Conservation (phyloP, 37 sponge, comb jelly and placozoan genomes). For the Amphimedon queenslandica region DNA sequence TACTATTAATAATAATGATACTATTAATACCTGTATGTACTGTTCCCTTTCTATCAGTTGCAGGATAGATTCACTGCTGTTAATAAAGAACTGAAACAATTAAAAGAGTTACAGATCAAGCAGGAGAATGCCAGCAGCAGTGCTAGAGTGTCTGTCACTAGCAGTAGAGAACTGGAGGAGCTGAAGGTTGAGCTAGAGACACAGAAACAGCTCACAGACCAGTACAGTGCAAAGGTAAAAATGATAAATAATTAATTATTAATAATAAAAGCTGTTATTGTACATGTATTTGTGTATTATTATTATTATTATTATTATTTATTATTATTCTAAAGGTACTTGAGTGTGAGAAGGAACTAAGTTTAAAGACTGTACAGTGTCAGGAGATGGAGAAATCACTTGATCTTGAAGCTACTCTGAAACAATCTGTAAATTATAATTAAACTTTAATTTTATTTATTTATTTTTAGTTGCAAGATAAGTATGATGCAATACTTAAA, state of each 20-base stretch:
- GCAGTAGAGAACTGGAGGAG: constrained; percentile 37
- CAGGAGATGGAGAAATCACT: too few relatives aligned
- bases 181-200: constrained; percentile 16
- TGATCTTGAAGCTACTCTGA: too few relatives aligned
- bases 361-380: too few relatives aligned
- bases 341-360: too few relatives aligned
- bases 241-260: neutral
- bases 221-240: constrained; percentile 29
- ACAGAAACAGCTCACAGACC: constrained; percentile 40
- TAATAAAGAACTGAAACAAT: neutral
- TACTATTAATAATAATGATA: neutral
- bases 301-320: too few relatives aligned
- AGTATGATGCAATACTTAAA: too few relatives aligned
- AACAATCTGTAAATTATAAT: too few relatives aligned
- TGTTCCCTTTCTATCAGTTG: neutral
- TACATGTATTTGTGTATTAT: too few relatives aligned
- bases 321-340: too few relatives aligned
- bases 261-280: neutral
- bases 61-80: neutral
- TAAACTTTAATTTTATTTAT: too few relatives aligned
- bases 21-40: too few relatives aligned
- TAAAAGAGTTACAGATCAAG: neutral
- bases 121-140: neutral
- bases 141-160: neutral
- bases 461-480: too few relatives aligned